Evolutionary conservation across 2,888 invertebrate species (phyloP), one percentile per base, ranked within the genome.

Genomic region (Eupelmus urozonus): DNA sequence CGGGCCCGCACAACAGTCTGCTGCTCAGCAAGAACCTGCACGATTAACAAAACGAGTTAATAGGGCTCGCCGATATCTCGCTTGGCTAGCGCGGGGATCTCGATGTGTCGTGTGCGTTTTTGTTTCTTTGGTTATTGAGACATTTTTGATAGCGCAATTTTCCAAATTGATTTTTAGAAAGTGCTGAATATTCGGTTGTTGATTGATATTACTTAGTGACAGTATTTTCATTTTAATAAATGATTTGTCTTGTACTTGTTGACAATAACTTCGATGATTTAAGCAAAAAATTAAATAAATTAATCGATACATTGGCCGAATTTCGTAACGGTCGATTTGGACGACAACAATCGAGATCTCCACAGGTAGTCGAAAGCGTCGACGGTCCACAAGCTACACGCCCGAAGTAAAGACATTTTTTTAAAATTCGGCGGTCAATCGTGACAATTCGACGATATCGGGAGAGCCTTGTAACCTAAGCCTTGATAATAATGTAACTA

Each of bases 1-100:
- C 96, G 27, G 96, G 96, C 81, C 96, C 96, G 82, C 96, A 96
- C 90, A 96, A 96, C 87, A 96, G 95, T 91, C 91, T 96, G 87
- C 92, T 96, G 80, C 92, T 96, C 85, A 96, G 96, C 90, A 96
- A 96, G 92, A 96, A 96, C 90, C 92, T 96, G 89, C 95, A 95
- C 89, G 96, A 95, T 82, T 89, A 88, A 53, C 67, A 34, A 66
- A 88, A 53, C 67, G 45, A 66, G 18, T 23, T n/a, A 55, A 42
- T 45, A 53, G 51, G 74, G 55, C 74, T 69, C 73, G 62, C 65
- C 74, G 63, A 71, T 42, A 1, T 11, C 11, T 20, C 20, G 23
- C 3, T 1, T 23, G 16, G 34, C 11, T 20, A 16, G 23, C 3
- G 1, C n/a, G 16, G 34, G 67, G 34, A 67, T 63, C 78, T 69